A percentile compares a stretch with the other conserved stretches of the same genome.
These are phyloP conservation scores for Uria aalge DNA, from an alignment of 2,113 vertebrate species.

Conservation along the genomic window DNA sequence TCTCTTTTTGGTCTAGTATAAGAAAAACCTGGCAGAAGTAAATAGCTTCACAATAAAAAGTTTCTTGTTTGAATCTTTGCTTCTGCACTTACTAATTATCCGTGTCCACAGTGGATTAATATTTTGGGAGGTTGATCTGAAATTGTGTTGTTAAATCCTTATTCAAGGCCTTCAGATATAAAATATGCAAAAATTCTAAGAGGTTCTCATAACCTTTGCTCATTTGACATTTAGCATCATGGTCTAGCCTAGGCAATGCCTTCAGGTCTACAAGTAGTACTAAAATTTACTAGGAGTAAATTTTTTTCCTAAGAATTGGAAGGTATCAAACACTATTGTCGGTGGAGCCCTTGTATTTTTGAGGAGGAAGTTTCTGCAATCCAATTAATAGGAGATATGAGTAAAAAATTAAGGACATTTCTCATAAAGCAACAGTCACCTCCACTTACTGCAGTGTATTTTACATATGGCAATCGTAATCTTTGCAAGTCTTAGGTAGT, in stretches of 20 bases:
- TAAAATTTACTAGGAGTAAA: neutral
- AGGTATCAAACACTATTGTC: neutral
- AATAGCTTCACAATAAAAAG: neutral
- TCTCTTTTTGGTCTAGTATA: neutral
- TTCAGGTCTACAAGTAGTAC: neutral
- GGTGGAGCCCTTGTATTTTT: neutral
- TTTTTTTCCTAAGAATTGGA: neutral
- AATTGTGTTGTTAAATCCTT: neutral
- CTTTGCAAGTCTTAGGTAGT: neutral
- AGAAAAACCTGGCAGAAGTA: rapidly evolving
- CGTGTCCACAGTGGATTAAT: neutral
- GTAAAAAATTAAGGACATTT: neutral
- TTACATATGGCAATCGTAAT: neutral
- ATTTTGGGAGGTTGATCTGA: neutral
- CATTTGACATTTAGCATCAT: neutral
- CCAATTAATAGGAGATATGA: neutral
- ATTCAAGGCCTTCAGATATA: neutral
- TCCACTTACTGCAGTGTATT: neutral
- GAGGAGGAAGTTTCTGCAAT: neutral
- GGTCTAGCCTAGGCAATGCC: neutral
- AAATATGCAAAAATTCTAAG: neutral
- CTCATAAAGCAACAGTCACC: neutral
- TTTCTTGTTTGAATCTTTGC: neutral
- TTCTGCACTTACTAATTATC: neutral
- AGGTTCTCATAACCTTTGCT: neutral